Evolutionary conservation across 2,888 invertebrate genomes (phyloP), one percentile per base, ranked within the genome.

Genomic region (Hemaris fuciformis): DNA sequence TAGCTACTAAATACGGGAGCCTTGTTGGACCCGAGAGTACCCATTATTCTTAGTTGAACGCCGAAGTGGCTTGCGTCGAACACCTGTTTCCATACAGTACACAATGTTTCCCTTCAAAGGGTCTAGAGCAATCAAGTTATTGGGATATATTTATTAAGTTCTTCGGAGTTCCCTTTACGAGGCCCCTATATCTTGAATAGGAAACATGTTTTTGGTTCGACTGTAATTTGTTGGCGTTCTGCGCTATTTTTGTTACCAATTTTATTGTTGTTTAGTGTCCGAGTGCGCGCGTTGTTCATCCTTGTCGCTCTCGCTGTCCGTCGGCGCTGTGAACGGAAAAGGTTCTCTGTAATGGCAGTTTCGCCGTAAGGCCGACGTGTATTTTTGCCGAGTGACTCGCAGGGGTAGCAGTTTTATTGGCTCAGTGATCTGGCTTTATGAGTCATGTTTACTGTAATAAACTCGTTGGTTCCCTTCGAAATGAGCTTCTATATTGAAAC

Each of bases 381-480:
- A 80, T 81, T 82, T 83, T 77, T 77, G 74, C 76, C 77, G 78
- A 74, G 75, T 74, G 74, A 71, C 69, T 66, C 65, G 61, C 67
- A 70, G 74, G 77, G 81, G 76, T 75, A 79, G 77, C 73, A 74
- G 73, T 85, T 87, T 87, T 87, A 87, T 87, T 83, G 81, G 83
- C 77, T 71, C 75, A 76, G 77, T 80, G 83, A 85, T 85, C 85
- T 83, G 75, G 76, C 77, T 87, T 88, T 87, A 88, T 83, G 85
- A 83, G 75, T 77, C 83, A 81, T 84, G 83, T 84, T 84, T 77
- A 75, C 79, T 79, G 81, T 76, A 80, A 81, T 85, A 85, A 85
- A 83, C 77, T 79, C 70, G 75, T 76, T 77, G 68, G 68, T 80
- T 76, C 69, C 67, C 70, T 74, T 70, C 68, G 61, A 70, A 78